Conservation (phyloP, 2,797 vertebrate genomes). For the Premnoplex brunnescens region DNA sequence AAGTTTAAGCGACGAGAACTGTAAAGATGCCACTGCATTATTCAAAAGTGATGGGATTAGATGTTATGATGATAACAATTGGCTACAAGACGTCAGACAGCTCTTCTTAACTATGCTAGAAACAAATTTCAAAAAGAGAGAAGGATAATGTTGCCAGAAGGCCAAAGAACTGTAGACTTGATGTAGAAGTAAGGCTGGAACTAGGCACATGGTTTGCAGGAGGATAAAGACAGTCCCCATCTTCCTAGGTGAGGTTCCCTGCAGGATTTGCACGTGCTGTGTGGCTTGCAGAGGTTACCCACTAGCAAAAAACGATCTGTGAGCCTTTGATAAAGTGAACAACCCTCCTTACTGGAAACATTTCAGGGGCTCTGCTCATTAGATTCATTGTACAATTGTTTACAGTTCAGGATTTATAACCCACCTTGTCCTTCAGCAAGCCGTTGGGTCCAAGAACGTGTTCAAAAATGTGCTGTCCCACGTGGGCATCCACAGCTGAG, state of each 20-base stretch:
- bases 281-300: not conserved
- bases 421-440: slow-evolving; percentile 88
- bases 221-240: not conserved
- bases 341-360: not conserved
- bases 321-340: not conserved
- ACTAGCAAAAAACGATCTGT: not conserved
- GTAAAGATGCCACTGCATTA: not conserved
- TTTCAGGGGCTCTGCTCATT: not conserved
- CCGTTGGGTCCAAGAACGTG: slow-evolving; percentile 90
- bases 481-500: slow-evolving; percentile 90
- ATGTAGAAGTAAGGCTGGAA: not conserved
- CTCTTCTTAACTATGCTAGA: not conserved
- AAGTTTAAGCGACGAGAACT: not conserved
- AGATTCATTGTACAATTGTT: not conserved
- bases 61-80: not conserved
- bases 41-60: not conserved
- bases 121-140: not conserved
- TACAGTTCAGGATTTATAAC: not conserved
- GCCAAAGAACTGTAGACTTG: not conserved
- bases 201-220: not conserved
- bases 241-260: not conserved
- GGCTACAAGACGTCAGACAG: not conserved
- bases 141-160: not conserved
- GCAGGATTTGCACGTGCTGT: not conserved
- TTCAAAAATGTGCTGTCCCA: slow-evolving; percentile 92